Evolutionary conservation across 1,140 invertebrate species (phyloP), one percentile per base, ranked within the genome.

Genomic region (Lepidurus arcticus): DNA sequence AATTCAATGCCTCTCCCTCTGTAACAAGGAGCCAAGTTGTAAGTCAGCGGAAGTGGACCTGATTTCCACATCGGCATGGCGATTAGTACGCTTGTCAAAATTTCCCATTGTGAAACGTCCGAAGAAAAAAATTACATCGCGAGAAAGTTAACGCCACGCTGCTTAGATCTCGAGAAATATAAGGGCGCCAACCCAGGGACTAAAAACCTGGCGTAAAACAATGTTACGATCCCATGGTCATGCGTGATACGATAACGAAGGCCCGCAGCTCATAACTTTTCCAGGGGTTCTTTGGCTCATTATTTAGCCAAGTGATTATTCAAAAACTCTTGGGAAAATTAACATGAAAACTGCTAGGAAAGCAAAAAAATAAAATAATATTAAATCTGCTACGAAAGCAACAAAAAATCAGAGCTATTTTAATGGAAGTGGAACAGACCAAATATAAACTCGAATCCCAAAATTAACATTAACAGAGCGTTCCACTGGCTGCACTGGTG

Each of bases 51-150:
- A 65, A 65, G 53, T 65, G 53, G 16, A 65, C 53, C 53, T 65
- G 53, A 65, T 65, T 65, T 65, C 53, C 53, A 65, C 53, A 65
- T 65, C 53, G 53, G 53, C 53, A 65, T 65, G 53, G 53, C 53
- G 53, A 65, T 65, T 65, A 65, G 53, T 65, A 65, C 13, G 53
- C 53, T 65, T 65, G 53, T 65, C 53, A 65, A 65, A 65, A 65
- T n/a, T 21, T 65, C 21, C 53, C 53, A 65, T 65, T 65, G 53
- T 65, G 16, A 65, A 65, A 65, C 16, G 21, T 13, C 53, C 53
- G 16, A 13, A 65, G 6, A 65, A 16, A 65, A 65, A 65, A 65
- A 65, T 65, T 65, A 65, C 53, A 13, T 65, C 21, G 53, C 13
- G 53, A 65, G 53, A 65, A 65, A 65, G 53, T 16, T 65, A 5